phyloP scores from a whole-genome alignment of 1,140 invertebrate genomes.

The Lutraria rhynchaena region DNA sequence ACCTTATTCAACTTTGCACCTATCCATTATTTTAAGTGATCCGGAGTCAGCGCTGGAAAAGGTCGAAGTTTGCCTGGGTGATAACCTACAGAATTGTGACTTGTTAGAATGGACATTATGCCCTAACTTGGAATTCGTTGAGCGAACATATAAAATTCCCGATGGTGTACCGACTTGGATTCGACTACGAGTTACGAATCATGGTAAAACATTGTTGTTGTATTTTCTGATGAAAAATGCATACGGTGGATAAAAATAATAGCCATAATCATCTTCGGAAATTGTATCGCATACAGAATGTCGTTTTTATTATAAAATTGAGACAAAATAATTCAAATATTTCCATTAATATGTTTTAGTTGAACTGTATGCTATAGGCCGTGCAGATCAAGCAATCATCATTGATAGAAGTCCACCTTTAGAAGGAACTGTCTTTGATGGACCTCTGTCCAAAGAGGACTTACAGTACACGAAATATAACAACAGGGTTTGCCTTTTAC shows the following conservation, averaged over 20 bases:
- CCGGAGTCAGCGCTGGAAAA: conserved; percentile 20
- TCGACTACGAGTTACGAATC: conserved; percentile 43
- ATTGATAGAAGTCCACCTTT: conserved; percentile 39
- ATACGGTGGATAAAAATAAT: background rate
- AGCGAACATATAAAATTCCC: conserved; percentile 39
- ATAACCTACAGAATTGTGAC: conserved; percentile 3
- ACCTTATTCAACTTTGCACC: no score
- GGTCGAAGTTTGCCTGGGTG: conserved; percentile 41
- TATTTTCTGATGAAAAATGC: no score
- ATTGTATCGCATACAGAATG: background rate
- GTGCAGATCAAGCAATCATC: conserved; percentile 53
- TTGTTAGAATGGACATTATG: conserved; percentile 27
- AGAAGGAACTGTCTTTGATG: conserved; percentile 44
- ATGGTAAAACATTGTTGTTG: conserved; percentile 40
- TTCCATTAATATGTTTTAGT: no score
- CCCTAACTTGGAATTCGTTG: background rate
- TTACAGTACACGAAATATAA: conserved; percentile 39
- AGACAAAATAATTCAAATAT: no score
- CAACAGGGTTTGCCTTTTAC: no score
- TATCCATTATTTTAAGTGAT: no score
- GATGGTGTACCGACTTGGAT: conserved; percentile 58
- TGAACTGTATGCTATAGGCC: conserved; percentile 26
- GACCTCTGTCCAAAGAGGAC: conserved; percentile 2
- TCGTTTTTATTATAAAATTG: no score
- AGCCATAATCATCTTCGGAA: background rate